Evolutionary conservation across 2,113 vertebrate genomes (phyloP), one percentile per base, ranked within the genome.

Genomic region (Euleptes europaea): DNA sequence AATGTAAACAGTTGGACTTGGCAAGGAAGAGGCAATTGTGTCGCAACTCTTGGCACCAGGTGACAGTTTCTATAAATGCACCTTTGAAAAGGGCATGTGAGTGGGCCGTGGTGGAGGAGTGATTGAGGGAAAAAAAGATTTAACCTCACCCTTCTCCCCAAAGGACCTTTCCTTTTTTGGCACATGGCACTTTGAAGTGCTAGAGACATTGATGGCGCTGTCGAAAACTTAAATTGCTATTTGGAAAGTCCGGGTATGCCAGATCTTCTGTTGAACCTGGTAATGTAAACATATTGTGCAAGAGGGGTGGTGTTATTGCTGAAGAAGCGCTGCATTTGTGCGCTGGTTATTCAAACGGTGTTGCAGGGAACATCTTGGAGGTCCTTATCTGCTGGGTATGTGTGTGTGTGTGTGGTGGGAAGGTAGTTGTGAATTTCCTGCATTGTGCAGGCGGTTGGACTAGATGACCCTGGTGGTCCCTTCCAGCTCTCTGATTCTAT

Each of bases 1-100:
- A 78, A 84, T 70, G 83, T 84, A 78, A 84, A 71, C 74, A 77
- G 35, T 40, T 26, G 42, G 35, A n/a, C 49, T 33, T 84, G 66
- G 35, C 26, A 44, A 70, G 49, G 31, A 54, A 57, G 66, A 31
- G 28, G 1, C 23, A 5, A 47, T 78, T 70, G 66, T 78, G 54
- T 38, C 23, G 42, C 10, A 71, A 14, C 38, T 26, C 65, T 51
- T 78, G 75, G 65, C 17, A 54, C 2, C 38, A 40, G 33, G 44
- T 23, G 49, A 14, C 33, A n/a, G 82, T 40, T 67, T 28, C 51
- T 67, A 17, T 19, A 76, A 67, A 77, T 63, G 51, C 38, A 44
- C 26, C 5, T 21, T 78, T 21, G 5, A 63, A 66, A 80, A 75
- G 65, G 21, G 6, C 21, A 4, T 54, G 31, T 14, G 47, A 82